Conservation (phyloP, 1,140 invertebrate genomes). For the Calliphora vicina region DNA sequence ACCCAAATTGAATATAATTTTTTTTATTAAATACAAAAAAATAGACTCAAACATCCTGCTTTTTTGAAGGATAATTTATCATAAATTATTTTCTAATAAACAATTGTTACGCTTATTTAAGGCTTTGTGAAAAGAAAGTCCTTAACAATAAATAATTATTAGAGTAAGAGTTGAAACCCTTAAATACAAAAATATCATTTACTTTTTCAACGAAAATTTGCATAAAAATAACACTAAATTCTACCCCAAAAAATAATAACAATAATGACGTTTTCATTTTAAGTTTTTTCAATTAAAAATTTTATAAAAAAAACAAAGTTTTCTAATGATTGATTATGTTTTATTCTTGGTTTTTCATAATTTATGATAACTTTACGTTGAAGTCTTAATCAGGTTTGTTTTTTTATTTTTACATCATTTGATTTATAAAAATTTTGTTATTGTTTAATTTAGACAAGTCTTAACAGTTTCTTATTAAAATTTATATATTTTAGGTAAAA, state of each 20-base stretch:
- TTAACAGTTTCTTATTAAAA: too few relatives aligned
- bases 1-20: neutral
- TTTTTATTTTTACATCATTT: neutral
- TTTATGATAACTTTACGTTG: neutral
- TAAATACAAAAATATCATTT: neutral
- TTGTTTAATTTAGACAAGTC: too few relatives aligned
- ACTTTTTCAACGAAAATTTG: too few relatives aligned
- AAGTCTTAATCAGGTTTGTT: neutral
- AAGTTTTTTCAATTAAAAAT: neutral
- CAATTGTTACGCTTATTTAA: neutral
- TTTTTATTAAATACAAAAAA: neutral
- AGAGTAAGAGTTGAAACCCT: neutral
- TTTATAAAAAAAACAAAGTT: neutral
- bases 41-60: neutral
- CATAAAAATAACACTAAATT: neutral
- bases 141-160: neutral
- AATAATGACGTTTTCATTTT: neutral
- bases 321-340: neutral
- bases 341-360: neutral
- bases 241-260: neutral
- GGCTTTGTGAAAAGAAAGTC: neutral
- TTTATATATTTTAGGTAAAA: neutral
- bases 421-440: neutral
- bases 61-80: neutral
- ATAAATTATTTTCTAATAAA: neutral